These are phyloP conservation scores for Papilio polyxenes DNA, from an alignment of 1,140 invertebrate species.

Conservation along the genomic window DNA sequence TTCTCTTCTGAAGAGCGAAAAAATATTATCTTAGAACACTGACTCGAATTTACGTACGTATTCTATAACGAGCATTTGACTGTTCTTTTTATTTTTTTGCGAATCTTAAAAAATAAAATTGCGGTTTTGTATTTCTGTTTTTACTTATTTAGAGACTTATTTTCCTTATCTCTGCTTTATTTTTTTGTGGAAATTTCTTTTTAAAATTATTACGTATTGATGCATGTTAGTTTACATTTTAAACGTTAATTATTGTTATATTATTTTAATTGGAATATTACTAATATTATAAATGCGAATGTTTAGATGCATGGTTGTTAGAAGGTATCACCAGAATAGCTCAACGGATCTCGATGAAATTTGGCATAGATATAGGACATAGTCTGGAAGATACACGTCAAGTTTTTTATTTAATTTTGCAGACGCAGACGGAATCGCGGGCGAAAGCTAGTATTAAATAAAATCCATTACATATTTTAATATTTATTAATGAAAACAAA, in stretches of 20 bases:
- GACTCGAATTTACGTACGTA: not conserved
- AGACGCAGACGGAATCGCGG: too few species aligned
- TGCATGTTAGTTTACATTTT: too few species aligned
- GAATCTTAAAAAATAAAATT: not conserved
- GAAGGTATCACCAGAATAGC: too few species aligned
- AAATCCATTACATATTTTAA: not conserved
- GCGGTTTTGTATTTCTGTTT: not conserved
- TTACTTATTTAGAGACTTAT: not conserved
- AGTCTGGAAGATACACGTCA: too few species aligned
- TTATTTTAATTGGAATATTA: not conserved
- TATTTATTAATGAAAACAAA: not conserved
- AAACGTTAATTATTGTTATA: not conserved
- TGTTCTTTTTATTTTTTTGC: slow-evolving; percentile 7
- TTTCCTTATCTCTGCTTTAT: not conserved
- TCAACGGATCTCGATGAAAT: too few species aligned
- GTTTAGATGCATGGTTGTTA: too few species aligned
- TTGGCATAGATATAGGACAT: too few species aligned
- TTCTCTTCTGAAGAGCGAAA: slow-evolving; percentile 13
- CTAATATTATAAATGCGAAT: too few species aligned
- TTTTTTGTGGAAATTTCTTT: not conserved
- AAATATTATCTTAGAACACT: slow-evolving; percentile 8
- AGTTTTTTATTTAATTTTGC: too few species aligned
- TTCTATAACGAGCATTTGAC: not conserved
- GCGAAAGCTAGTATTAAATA: too few species aligned
- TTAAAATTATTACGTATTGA: not conserved